Evolutionary conservation across 2,888 invertebrate genomes (phyloP).

Genomic region (Lissocephala sabroskyi): DNA sequence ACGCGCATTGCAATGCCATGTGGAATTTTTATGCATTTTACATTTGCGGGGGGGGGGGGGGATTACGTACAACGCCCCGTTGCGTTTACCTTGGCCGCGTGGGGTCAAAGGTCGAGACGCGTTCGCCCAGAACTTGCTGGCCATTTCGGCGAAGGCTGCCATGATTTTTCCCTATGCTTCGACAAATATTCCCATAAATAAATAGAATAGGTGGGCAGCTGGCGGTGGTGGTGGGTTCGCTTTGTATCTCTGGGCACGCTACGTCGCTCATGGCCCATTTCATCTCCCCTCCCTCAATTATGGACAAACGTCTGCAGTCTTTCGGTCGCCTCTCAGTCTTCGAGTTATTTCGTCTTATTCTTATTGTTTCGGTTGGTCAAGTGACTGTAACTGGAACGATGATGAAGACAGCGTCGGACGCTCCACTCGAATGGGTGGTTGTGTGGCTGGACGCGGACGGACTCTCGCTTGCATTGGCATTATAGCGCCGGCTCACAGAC

Average conservation of each 20-base stretch:
- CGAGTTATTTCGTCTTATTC: conserved; percentile 48
- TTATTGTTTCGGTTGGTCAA: conserved; percentile 72
- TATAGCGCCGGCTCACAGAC: conserved; percentile 47
- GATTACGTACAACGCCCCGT: background rate
- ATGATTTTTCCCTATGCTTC: conserved; percentile 37
- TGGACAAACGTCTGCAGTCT: conserved; percentile 42
- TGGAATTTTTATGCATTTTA: conserved; percentile 54
- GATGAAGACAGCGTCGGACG: conserved; percentile 30
- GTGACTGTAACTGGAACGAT: conserved; percentile 71
- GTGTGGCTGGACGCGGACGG: conserved; percentile 15
- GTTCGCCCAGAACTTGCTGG: conserved; percentile 51
- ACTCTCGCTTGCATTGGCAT: conserved; percentile 47
- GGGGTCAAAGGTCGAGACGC: conserved; percentile 61
- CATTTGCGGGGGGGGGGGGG: conserved; percentile 17
- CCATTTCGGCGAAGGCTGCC: conserved; percentile 20
- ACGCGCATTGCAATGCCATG: conserved; percentile 36
- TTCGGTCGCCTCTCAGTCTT: conserved; percentile 35
- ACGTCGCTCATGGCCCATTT: conserved; percentile 19
- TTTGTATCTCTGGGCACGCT: conserved; percentile 50
- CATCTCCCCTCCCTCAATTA: background rate
- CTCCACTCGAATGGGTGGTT: conserved; percentile 20
- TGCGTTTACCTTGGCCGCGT: conserved; percentile 4
- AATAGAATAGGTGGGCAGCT: no score
- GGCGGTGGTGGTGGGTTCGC: no score
- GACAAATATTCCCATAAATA: conserved; percentile 60